Evolutionary conservation across 2,888 invertebrate genomes (phyloP), one percentile per base, ranked within the genome.

Genomic region (Carabus problematicus): DNA sequence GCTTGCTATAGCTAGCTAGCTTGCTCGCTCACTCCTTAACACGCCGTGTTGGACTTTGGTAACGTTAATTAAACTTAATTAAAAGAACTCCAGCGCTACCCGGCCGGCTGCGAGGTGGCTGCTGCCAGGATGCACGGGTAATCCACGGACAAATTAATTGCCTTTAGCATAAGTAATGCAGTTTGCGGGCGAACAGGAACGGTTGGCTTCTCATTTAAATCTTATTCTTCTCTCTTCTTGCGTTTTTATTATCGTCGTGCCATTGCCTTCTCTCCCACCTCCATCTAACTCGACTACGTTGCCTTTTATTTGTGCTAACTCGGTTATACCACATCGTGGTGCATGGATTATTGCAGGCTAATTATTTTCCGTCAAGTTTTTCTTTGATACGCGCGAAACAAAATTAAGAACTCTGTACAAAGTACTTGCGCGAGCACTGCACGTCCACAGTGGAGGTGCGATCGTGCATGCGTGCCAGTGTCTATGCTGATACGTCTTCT

Each of bases 11-110:
- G n/a, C n/a, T n/a, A n/a, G 29, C 29, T 29, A 29, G 29, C 29
- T 29, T 29, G 29, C 29, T 29, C 29, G 6, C 29, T 29, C 29
- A 29, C 29, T 29, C 73, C 76, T 74, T 75, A 75, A 75, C 75
- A 75, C 77, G 77, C 78, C 79, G 78, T 80, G 80, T 80, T 79
- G 80, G 81, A 80, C 81, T 81, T 81, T 81, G 81, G 81, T 79
- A 82, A 82, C 81, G 82, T 81, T 83, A 83, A 83, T 83, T 82
- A 82, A 82, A 83, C 79, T 82, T 82, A 82, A 83, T 82, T 82
- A 82, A 82, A 82, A 82, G 82, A 82, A 82, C 77, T 81, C 72
- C 71, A 75, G 76, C 75, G 77, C 75, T 29, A 75, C 75, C 76
- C 72, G 68, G 74, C 77, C 72, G 68, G 74, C 72, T 64, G 71